These are phyloP conservation scores for Sepiola atlantica DNA, from an alignment of 2,888 invertebrate species.

Conservation along the genomic window DNA sequence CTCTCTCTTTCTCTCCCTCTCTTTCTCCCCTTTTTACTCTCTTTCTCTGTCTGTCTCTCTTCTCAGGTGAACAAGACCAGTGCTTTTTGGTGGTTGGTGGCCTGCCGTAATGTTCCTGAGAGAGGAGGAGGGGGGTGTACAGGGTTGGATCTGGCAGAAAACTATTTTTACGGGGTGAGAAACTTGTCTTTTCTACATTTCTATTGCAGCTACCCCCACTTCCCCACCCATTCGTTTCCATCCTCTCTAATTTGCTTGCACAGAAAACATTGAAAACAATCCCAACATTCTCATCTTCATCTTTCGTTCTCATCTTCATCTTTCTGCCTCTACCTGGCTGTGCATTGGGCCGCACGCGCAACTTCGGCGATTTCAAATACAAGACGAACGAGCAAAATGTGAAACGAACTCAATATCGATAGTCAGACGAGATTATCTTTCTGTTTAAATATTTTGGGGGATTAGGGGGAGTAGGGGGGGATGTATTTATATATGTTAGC, in stretches of 20 bases:
- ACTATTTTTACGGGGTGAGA: background rate
- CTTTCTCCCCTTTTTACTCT: too few species aligned
- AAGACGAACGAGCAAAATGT: background rate
- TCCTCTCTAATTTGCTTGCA: too few species aligned
- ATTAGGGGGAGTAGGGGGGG: too few species aligned
- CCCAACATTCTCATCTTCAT: too few species aligned
- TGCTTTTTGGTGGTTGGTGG: background rate
- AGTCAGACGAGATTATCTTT: background rate
- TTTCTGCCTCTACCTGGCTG: too few species aligned
- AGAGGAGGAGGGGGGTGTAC: background rate
- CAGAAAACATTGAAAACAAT: too few species aligned
- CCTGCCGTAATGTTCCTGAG: background rate
- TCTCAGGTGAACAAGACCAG: background rate
- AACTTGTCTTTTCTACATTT: background rate
- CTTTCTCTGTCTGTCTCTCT: too few species aligned
- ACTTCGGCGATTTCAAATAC: background rate
- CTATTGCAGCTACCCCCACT: background rate
- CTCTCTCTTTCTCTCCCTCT: too few species aligned
- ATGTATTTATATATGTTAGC: too few species aligned
- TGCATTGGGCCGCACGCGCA: too few species aligned
- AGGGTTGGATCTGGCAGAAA: background rate
- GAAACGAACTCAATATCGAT: background rate
- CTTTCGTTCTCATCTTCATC: background rate
- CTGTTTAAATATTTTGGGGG: too few species aligned
- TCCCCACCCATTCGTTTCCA: background rate